Base-by-base conservation (phyloP, 2,888 invertebrate species). In the Sphaerophoria taeniata region DNA sequence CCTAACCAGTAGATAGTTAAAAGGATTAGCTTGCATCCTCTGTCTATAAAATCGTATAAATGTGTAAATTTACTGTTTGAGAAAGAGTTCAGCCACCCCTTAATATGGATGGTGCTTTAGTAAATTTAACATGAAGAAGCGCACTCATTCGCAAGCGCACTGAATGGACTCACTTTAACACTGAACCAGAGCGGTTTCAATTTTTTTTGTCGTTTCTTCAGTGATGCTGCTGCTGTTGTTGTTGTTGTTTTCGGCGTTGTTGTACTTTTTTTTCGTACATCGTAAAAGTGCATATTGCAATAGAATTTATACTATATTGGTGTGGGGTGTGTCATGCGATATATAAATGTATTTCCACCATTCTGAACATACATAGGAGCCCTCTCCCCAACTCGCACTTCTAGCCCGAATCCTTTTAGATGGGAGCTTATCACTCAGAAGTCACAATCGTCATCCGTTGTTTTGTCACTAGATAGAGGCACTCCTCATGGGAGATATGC, bases 101-200 rank as follows among this genome's bases (percentile, higher is more conserved):
- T 75, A 39, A 45, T 60, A 55, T 60, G 60, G 9, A 11, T 43
- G 24, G 24, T 24, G 24, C 24, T 24, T 24, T 24, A 24, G 24
- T 24, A 24, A 24, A 24, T 70, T 63, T 80, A 39, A 34, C 69
- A 49, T 67, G 77, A 49, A 51, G 77, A 49, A 49, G 72, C 45
- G 56, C 61, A 74, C 69, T 78, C 70, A 43, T 61, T 83, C 74
- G 78, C 83, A 80, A 80, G 84, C 84, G 84, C 84, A 84, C 61
- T 84, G 75, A 67, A 84, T 71, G 34, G 56, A 76, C 53, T 71
- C 79, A 84, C 79, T 84, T 75, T 75, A 79, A 84, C 69, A 80
- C 75, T 71, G 80, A 84, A 80, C 71, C 70, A 63, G 33, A 43
- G 61, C 36, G n/a, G 67, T 45, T 34, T 49, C 34, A 31, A 39